A percentile compares a stretch with the other conserved stretches of the same genome.
Evolutionary conservation across 2,888 invertebrate genomes (phyloP).

Genomic region (Alcis repandata): DNA sequence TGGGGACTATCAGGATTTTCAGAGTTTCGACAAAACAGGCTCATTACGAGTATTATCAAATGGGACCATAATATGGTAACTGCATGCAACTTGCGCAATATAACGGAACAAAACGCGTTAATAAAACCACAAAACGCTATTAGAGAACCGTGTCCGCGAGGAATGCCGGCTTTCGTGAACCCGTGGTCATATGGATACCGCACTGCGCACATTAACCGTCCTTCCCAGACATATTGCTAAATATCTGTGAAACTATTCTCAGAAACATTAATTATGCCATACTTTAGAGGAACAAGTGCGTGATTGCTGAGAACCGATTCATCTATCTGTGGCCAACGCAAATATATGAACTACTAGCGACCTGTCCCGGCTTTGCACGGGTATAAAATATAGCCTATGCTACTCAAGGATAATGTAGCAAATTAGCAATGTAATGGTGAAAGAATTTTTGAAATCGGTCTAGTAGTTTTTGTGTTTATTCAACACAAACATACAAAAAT

Average conservation of each 20-base stretch:
- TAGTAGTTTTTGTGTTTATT: too few species aligned
- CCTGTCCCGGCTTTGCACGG: too few species aligned
- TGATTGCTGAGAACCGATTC: too few species aligned
- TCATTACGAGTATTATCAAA: constrained; percentile 3
- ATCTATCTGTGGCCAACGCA: too few species aligned
- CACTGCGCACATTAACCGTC: constrained; percentile 24
- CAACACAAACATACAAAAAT: too few species aligned
- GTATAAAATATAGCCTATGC: too few species aligned
- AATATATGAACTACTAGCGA: too few species aligned
- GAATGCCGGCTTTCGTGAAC: constrained; percentile 72
- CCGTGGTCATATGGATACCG: constrained; percentile 57
- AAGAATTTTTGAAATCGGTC: too few species aligned
- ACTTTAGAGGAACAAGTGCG: too few species aligned
- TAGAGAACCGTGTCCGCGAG: constrained; percentile 62
- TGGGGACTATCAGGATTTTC: background rate
- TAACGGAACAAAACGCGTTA: constrained; percentile 67
- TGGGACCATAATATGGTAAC: constrained; percentile 26
- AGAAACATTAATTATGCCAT: background rate
- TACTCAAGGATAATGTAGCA: too few species aligned
- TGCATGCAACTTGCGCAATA: constrained; percentile 49
- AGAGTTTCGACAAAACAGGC: background rate
- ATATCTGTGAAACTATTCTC: background rate
- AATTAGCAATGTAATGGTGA: too few species aligned
- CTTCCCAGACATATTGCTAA: constrained; percentile 1
- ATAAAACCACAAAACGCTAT: constrained; percentile 77